Evolutionary conservation across 2,888 invertebrate genomes (phyloP), one percentile per base, ranked within the genome.

Genomic region (Andrena fulva): DNA sequence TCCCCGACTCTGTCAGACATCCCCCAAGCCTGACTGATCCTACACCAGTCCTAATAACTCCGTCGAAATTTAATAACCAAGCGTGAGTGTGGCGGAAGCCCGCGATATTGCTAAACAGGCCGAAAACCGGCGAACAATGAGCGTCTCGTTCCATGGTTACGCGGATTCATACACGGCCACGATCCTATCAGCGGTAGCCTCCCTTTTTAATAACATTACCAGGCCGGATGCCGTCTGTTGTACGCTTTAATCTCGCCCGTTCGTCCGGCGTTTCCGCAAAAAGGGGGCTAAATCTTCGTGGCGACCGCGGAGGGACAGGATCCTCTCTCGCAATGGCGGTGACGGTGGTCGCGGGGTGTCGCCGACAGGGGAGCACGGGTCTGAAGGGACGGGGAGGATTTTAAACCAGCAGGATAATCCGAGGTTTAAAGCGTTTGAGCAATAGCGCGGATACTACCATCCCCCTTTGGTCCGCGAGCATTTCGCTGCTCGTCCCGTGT

Each of bases 361-460:
- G 54, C 35, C 56, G 27, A 35, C 42, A 59, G 60, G 31, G 63
- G 24, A 56, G 27, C 63, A 60, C 35, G 56, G 62, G 74, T 12
- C 42, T 0, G 12, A 74, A 56, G 56, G 70, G 6, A 24, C 8
- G 56, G 69, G 73, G 56, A 20, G 77, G 27, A 77, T 89, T 89
- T 88, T 89, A 91, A 89, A 90, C 87, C 77, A 77, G 56, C 75
- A 79, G 89, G 91, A 91, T 91, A 91, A 91, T 91, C 91, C 90
- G 80, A 84, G 90, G 87, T 90, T 90, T 90, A 90, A 90, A 90
- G 86, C 86, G 85, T 91, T 87, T 80, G 83, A 85, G 89, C 89
- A 87, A 83, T 87, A 88, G 87, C 87, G 80, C 82, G 76, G 85
- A 82, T 85, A 84, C 82, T 60, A 67, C 62, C 75, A 35, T 10